These are phyloP conservation scores for Amblyteles armatorius DNA, from an alignment of 2,888 invertebrate species.

Conservation along the genomic window DNA sequence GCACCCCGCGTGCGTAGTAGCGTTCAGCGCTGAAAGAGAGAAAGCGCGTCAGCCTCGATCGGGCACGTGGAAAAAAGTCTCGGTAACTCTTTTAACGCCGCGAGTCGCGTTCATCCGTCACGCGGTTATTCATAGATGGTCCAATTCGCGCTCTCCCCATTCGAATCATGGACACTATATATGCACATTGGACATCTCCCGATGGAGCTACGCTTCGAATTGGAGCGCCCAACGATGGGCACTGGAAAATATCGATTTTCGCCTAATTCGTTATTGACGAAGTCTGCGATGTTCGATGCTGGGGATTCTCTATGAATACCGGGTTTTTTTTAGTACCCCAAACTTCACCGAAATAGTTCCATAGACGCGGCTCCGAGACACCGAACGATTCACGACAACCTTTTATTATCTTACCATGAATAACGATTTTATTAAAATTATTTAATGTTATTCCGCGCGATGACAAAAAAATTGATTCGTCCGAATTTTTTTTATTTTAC, in stretches of 20 bases:
- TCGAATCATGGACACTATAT: not conserved
- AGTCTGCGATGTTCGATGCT: not conserved
- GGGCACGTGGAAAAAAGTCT: not conserved
- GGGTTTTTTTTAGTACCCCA: not conserved
- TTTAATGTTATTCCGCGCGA: not conserved
- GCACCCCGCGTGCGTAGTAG: too few relatives aligned
- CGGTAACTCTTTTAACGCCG: not conserved
- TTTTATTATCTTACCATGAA: not conserved
- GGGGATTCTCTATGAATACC: not conserved
- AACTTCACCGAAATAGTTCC: not conserved
- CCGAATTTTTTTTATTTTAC: too few relatives aligned
- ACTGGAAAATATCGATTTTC: slow-evolving; percentile 13
- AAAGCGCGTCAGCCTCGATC: slow-evolving; percentile 1
- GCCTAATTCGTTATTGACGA: slow-evolving; percentile 11
- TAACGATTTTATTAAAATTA: not conserved
- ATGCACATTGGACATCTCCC: not conserved
- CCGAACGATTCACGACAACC: slow-evolving; percentile 14
- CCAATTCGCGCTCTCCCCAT: not conserved
- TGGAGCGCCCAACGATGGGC: not conserved
- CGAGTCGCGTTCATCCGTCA: not conserved
- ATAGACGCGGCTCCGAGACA: not conserved
- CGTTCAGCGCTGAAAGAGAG: not conserved
- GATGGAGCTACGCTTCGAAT: slow-evolving; percentile 1
- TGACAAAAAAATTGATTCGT: too few relatives aligned
- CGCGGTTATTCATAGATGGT: not conserved